Base-by-base conservation (phyloP, 2,888 invertebrate genomes). In the Phania funesta region DNA sequence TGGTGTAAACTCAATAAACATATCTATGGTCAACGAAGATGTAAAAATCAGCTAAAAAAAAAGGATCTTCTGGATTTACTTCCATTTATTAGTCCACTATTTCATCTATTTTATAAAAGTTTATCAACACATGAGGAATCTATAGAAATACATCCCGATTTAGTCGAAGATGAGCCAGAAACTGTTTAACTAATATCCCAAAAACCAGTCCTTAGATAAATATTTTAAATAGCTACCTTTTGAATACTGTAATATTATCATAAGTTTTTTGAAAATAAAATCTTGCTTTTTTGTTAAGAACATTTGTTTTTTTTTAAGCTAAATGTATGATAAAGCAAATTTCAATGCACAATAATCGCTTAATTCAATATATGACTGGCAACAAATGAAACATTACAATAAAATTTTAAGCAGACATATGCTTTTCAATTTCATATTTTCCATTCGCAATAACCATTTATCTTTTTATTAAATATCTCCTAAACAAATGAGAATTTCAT, bases 61-160 rank as follows among this genome's bases (percentile, higher is more conserved):
- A 26, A 26, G 26, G 6, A 26, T 26, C 26, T 26, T 26, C 26
- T 26, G 3, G 26, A 3, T 26, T 26, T 26, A 26, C 26, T 26
- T 26, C 26, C 26, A 26, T 26, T n/a, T n/a, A n/a, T n/a, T n/a
- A n/a, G n/a, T n/a, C n/a, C n/a, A n/a, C n/a, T 26, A 26, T 26
- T 26, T 26, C 26, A 26, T 26, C 26, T 6, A 5, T 26, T 26
- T 26, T 26, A 26, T 26, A 26, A 26, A 26, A 26, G 26, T 26
- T 26, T 26, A n/a, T 29, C 29, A 38, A 62, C 64, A 44, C 65
- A 75, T 65, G 67, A 29, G 24, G 32, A n/a, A n/a, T 65, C 9
- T 26, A 32, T 26, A 62, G 18, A 71, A 44, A 46, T 8, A 32
- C 32, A 3, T 32, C 32, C 32, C 6, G 32, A 32, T 9, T 32